These are phyloP conservation scores for Sinhomidia bicolor DNA, from an alignment of 2,888 invertebrate species.

Conservation along the genomic window DNA sequence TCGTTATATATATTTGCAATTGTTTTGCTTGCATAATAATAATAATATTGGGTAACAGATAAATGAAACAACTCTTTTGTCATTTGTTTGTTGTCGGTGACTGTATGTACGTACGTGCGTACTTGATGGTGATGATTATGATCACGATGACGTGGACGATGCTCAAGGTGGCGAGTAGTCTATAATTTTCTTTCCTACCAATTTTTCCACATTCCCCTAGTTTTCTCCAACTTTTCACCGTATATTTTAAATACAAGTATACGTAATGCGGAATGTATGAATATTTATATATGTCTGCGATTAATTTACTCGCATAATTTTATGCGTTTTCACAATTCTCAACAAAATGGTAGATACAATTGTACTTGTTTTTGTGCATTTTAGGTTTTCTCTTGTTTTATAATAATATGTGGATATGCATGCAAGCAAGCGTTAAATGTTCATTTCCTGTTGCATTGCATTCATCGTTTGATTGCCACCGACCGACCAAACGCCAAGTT, in stretches of 20 bases:
- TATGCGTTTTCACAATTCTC: background rate
- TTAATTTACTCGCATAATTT: background rate
- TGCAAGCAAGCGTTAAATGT: slow-evolving; percentile 65
- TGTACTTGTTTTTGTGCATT: background rate
- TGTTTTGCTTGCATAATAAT: slow-evolving; percentile 63
- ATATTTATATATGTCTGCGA: background rate
- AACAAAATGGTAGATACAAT: background rate
- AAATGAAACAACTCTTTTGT: slow-evolving; percentile 62
- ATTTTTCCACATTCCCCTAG: slow-evolving; percentile 47
- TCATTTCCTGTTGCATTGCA: slow-evolving; percentile 69
- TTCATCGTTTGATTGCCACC: slow-evolving; percentile 64
- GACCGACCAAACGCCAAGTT: slow-evolving; percentile 55
- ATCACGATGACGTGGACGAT: background rate
- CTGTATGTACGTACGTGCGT: background rate
- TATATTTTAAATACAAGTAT: background rate
- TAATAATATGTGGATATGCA: slow-evolving; percentile 17
- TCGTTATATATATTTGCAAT: too few species aligned
- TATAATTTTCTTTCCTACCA: slow-evolving; percentile 31
- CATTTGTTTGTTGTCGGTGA: slow-evolving; percentile 20
- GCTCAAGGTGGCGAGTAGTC: background rate
- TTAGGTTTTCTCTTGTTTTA: slow-evolving; percentile 11
- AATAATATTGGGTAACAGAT: background rate
- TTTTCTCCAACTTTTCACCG: slow-evolving; percentile 33
- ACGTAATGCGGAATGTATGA: background rate
- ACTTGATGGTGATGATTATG: background rate